phyloP scores from a whole-genome alignment of 2,888 invertebrate genomes.

The Ormyrus labotus region DNA sequence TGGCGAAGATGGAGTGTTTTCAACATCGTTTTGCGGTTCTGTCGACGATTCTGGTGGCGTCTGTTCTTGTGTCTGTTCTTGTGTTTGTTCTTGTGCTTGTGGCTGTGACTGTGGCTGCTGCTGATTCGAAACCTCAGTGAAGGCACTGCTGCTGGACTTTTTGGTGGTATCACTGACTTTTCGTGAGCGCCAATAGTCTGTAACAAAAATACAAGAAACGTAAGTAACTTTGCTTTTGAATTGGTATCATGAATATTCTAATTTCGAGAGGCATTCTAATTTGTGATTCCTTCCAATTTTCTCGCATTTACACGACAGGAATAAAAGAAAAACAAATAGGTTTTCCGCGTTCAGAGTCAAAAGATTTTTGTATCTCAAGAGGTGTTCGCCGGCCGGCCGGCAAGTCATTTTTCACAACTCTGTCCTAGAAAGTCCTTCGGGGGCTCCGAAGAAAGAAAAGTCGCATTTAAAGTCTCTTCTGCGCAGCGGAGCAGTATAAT shows the following conservation, averaged over 20 bases:
- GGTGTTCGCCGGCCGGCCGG: too few relatives aligned
- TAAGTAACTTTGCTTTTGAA: not conserved
- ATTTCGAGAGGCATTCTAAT: too few relatives aligned
- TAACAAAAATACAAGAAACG: conserved; percentile 50
- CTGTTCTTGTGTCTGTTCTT: not conserved
- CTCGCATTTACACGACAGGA: too few relatives aligned
- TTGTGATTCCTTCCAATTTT: too few relatives aligned
- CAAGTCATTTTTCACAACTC: too few relatives aligned
- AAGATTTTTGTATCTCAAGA: too few relatives aligned
- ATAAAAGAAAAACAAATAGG: too few relatives aligned
- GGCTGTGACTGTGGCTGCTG: conserved; percentile 7
- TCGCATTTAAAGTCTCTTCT: conserved; percentile 39
- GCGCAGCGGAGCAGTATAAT: not conserved
- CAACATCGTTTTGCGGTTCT: not conserved
- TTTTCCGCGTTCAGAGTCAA: too few relatives aligned
- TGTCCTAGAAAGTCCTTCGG: not conserved
- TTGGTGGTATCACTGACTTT: conserved; percentile 67
- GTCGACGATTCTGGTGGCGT: too few relatives aligned
- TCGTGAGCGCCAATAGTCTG: conserved; percentile 72
- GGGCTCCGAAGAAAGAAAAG: conserved; percentile 43
- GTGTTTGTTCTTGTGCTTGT: not conserved
- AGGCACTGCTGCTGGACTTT: conserved; percentile 56
- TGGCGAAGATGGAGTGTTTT: conserved; percentile 12
- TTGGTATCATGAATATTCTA: not conserved
- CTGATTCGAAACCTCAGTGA: conserved; percentile 26